These are phyloP conservation scores for Philhelius pedissequus DNA, from an alignment of 2,888 invertebrate species.

Conservation along the genomic window DNA sequence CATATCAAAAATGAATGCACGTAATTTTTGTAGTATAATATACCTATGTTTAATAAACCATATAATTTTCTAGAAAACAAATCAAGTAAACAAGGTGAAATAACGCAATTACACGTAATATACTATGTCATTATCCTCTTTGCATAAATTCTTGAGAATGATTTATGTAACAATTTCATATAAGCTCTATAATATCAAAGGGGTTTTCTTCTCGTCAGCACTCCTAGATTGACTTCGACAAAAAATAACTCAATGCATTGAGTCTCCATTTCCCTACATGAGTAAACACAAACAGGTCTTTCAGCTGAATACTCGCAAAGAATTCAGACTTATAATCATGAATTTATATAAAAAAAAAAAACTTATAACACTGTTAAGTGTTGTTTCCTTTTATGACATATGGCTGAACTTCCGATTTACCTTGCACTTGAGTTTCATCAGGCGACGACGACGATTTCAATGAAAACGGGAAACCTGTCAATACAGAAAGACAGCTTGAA, in stretches of 20 bases:
- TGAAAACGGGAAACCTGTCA: conserved; percentile 54
- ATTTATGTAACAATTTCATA: conserved; percentile 21
- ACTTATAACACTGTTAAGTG: not conserved
- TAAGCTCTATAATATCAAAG: not conserved
- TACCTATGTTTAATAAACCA: too few relatives aligned
- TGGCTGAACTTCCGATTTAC: conserved; percentile 44
- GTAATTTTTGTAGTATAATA: too few relatives aligned
- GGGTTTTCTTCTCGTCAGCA: not conserved
- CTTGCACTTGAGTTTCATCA: conserved; percentile 45
- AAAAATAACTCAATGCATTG: not conserved
- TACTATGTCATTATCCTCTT: conserved; percentile 8
- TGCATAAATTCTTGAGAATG: conserved; percentile 55
- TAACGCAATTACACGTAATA: not conserved
- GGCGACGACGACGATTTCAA: not conserved
- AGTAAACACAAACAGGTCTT: not conserved
- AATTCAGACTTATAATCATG: not conserved
- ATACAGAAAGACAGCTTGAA: not conserved
- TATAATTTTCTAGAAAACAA: not conserved
- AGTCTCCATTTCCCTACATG: too few relatives aligned
- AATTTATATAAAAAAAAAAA: not conserved
- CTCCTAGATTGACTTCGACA: not conserved
- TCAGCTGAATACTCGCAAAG: not conserved
- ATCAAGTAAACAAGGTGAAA: not conserved
- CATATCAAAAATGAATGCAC: too few relatives aligned
- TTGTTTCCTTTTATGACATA: conserved; percentile 37